Conservation (phyloP, 2,797 vertebrate genomes). For the Eulemur mongoz region DNA sequence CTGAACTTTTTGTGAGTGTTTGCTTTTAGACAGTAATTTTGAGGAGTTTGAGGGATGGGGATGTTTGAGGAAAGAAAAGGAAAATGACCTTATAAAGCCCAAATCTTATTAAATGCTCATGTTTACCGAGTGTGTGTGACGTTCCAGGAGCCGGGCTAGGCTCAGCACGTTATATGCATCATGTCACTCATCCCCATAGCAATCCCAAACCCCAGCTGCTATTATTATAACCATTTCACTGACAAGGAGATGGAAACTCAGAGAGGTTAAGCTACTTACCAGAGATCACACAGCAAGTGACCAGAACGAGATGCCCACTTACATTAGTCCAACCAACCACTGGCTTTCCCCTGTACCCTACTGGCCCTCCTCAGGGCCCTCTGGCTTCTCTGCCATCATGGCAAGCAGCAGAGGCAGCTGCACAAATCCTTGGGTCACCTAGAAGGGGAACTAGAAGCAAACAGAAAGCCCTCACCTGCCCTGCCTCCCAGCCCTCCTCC, state of each 20-base stretch:
- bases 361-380: background rate
- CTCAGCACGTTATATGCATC: too few relatives aligned
- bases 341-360: background rate
- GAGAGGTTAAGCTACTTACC: slow-evolving; percentile 12
- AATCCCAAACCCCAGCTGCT: background rate
- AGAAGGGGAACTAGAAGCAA: background rate
- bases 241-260: background rate
- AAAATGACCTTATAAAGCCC: background rate
- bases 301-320: background rate
- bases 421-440: background rate
- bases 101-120: background rate
- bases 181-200: background rate
- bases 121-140: background rate
- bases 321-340: background rate
- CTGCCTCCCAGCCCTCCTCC: background rate
- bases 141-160: background rate
- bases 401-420: background rate
- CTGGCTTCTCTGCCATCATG: background rate
- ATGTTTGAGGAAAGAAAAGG: background rate
- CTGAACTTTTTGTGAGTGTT: background rate
- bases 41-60: background rate
- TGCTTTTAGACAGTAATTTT: background rate
- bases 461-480: slow-evolving; percentile 3
- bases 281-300: background rate
- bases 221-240: background rate